Evolutionary conservation across 2,113 vertebrate genomes (phyloP).

Genomic region (Syngnathus floridae): DNA sequence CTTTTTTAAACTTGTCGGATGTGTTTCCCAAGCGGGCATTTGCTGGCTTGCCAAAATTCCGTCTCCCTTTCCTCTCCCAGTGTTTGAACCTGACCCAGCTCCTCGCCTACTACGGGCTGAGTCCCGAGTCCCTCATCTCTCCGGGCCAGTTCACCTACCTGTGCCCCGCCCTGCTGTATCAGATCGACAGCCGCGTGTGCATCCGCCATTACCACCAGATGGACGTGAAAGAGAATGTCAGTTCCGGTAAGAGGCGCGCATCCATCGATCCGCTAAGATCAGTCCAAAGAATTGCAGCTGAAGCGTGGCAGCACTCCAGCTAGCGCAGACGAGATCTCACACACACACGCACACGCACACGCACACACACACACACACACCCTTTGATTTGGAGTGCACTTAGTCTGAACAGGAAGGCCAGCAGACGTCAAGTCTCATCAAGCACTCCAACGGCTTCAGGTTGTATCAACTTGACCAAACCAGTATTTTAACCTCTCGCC

Average conservation of each 20-base stretch:
- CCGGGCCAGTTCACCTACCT: slow-evolving; percentile 83
- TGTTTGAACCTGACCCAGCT: slow-evolving; percentile 92
- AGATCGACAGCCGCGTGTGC: slow-evolving; percentile 91
- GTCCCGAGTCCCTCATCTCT: slow-evolving; percentile 77
- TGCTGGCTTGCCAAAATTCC: too few species aligned
- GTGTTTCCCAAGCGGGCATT: background rate
- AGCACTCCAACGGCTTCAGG: background rate
- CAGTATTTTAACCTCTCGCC: background rate
- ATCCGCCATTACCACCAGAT: slow-evolving; percentile 83
- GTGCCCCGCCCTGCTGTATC: slow-evolving; percentile 93
- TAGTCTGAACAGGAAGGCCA: background rate
- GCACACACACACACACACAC: background rate
- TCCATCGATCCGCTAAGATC: slow-evolving; percentile 1
- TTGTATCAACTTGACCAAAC: background rate
- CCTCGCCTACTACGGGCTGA: slow-evolving; percentile 81
- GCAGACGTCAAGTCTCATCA: background rate
- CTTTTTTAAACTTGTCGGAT: too few species aligned
- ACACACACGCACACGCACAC: too few species aligned
- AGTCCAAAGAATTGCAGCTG: background rate
- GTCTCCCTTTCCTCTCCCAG: slow-evolving; percentile 60
- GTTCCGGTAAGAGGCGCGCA: slow-evolving; percentile 69
- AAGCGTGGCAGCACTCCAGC: background rate
- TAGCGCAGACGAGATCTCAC: background rate
- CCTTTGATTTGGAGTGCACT: background rate
- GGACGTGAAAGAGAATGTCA: slow-evolving; percentile 71